phyloP scores from a whole-genome alignment of 2,113 vertebrate genomes.

The Rana temporaria region DNA sequence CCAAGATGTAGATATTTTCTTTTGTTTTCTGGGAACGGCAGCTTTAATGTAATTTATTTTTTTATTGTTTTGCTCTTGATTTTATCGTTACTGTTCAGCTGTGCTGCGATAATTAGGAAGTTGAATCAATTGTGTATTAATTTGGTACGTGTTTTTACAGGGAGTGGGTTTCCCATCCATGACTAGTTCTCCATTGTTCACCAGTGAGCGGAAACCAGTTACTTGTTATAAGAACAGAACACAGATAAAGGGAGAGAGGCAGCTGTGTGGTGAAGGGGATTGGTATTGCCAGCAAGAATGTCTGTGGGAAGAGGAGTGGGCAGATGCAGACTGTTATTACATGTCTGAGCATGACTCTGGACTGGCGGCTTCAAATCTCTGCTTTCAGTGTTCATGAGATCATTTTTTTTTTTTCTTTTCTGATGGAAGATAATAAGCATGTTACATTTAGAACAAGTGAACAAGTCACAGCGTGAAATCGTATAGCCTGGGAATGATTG shows the following conservation, averaged over 20 bases:
- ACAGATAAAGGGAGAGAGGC: constrained; percentile 61
- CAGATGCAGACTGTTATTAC: constrained; percentile 57
- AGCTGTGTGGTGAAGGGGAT: constrained; percentile 57
- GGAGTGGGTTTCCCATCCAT: constrained; percentile 67
- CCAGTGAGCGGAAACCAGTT: constrained; percentile 67
- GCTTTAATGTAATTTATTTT: constrained; percentile 55
- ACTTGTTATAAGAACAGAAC: constrained; percentile 61
- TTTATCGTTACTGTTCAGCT: constrained; percentile 70
- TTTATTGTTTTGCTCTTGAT: constrained; percentile 59
- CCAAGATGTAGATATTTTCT: background rate
- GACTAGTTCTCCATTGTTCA: constrained; percentile 65
- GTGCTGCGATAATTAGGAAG: constrained; percentile 72
- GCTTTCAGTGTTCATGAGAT: background rate
- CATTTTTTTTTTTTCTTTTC: background rate
- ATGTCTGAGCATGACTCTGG: constrained; percentile 61
- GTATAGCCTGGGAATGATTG: background rate
- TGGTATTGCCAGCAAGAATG: constrained; percentile 61
- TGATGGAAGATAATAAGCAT: background rate
- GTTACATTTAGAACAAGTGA: background rate
- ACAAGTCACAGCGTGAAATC: constrained; percentile 30
- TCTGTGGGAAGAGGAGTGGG: constrained; percentile 57
- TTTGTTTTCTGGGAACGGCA: constrained; percentile 59
- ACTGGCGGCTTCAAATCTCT: background rate
- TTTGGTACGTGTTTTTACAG: constrained; percentile 65
- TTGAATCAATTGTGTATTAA: constrained; percentile 68